Evolutionary conservation across 2,113 vertebrate species (phyloP), one percentile per base, ranked within the genome.

Genomic region (Aptenodytes forsteri): DNA sequence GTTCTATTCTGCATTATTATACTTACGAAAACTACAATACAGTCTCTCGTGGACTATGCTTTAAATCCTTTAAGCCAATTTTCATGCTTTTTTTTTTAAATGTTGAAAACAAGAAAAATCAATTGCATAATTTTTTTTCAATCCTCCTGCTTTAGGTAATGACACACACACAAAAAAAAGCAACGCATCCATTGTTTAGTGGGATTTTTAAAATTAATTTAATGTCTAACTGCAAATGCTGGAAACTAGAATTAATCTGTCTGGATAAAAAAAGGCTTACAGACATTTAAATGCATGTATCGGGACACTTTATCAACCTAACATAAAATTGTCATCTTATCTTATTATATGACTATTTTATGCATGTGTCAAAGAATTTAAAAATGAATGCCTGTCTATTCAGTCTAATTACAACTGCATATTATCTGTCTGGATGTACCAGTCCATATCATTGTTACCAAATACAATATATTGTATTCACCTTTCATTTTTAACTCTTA

Each of bases 341-440:
- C 98, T 98, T 98, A 98, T 98, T 98, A 98, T 98, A 98, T 98
- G 98, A 98, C 98, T 98, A 98, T 98, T 98, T 98, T 98, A 98
- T 98, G 98, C 98, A 98, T 94, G 98, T 98, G 98, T 98, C 98
- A 98, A 98, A 98, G 98, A 98, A 98, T 98, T 98, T 98, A 98
- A 98, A 98, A 98, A 98, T 98, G 98, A 98, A 98, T 98, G 98
- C 98, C 98, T 98, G 98, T 98, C 98, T 98, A 98, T 98, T 97
- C 98, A 97, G 97, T 98, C 98, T 98, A 98, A 98, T 98, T 98
- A 98, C 98, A 98, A 97, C 94, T 97, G 98, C 98, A 98, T 97
- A 98, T 98, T 98, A 98, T 98, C 98, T 98, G 97, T 97, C 98
- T 98, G 93, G 95, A 98, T 98, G 98, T 98, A 97, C 96, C 83